Base-by-base conservation (phyloP, 2,113 vertebrate species). In the Archocentrus centrarchus region DNA sequence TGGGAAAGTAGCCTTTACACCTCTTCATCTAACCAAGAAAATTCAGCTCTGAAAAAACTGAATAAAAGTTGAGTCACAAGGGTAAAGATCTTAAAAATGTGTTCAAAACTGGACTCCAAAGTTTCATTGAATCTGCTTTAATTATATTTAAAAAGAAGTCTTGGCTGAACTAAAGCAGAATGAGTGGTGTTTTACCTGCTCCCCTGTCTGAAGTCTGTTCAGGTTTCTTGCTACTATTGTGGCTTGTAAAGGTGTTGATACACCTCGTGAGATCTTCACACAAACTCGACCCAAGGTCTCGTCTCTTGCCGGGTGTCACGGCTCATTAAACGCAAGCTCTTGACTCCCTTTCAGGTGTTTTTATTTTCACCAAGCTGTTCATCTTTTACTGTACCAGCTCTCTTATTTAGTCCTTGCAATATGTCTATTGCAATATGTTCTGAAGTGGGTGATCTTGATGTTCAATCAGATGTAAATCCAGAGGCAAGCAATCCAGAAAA, bases 141-240 rank as follows among this genome's bases (percentile, higher is more conserved):
- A 55, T 35, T 53, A 10, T 53, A 32, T 27, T 32, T 53, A 53
- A 6, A 53, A 73, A 32, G 24, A 73, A 32, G 11, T n/a, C 17
- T 60, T 37, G 55, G 66, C 55, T 2, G 18, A 13, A 5, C 1
- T 11, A 17, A 41, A 9, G 17, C 79, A 39, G 5, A 4, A 83
- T 44, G 39, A 58, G 81, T 84, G 35, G 30, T 24, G 73, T 83
- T 82, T 58, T 60, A 86, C 84, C 87, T 93, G 76, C 39, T 77
- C 58, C 66, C 73, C 37, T 63, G 91, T 87, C 80, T 85, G 59
- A 32, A 37, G 11, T 9, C 59, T 57, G 80, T 55, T 62, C 44
- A 61, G 22, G 24, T 44, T 80, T 85, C 70, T 32, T 73, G 75
- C 76, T 61, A 18, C 15, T 13, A 11, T 17, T 39, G 15, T 22